Percentiles rank a stretch among this genome's conserved stretches.
Evolutionary conservation across 2,888 invertebrate species (phyloP).

Genomic region (Graphium colonna): DNA sequence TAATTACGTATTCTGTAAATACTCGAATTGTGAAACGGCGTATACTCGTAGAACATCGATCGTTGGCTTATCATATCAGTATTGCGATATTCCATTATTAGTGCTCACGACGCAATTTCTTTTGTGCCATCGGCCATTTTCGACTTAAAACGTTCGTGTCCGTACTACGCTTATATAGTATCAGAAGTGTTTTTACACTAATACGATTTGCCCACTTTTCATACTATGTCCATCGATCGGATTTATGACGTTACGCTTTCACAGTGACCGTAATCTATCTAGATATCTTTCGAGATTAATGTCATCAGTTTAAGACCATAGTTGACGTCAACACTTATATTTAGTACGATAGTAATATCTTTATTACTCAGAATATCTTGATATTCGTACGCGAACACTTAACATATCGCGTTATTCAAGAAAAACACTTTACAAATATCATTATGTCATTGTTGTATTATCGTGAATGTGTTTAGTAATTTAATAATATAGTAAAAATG

Average conservation of each 20-base stretch:
- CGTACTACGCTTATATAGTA: constrained; percentile 9
- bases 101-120: neutral
- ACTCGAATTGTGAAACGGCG: constrained; percentile 40
- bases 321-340: neutral
- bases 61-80: constrained; percentile 40
- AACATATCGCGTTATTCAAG: neutral
- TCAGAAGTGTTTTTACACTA: neutral
- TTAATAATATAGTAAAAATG: too few species aligned
- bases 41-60: constrained; percentile 48
- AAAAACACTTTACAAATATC: neutral
- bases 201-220: constrained; percentile 8
- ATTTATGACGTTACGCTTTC: neutral
- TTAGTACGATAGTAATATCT: neutral
- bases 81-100: constrained; percentile 20
- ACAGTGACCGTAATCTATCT: constrained; percentile 4
- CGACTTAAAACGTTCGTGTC: neutral
- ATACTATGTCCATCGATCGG: constrained; percentile 4
- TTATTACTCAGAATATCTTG: neutral
- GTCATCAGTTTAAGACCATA: neutral
- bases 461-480: too few species aligned
- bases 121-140: constrained; percentile 14
- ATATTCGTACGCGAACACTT: neutral
- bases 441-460: too few species aligned
- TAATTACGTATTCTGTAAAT: constrained; percentile 41
- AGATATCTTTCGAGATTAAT: constrained; percentile 5